Evolutionary conservation across 2,113 vertebrate genomes (phyloP).

Genomic region (Clinocottus analis): DNA sequence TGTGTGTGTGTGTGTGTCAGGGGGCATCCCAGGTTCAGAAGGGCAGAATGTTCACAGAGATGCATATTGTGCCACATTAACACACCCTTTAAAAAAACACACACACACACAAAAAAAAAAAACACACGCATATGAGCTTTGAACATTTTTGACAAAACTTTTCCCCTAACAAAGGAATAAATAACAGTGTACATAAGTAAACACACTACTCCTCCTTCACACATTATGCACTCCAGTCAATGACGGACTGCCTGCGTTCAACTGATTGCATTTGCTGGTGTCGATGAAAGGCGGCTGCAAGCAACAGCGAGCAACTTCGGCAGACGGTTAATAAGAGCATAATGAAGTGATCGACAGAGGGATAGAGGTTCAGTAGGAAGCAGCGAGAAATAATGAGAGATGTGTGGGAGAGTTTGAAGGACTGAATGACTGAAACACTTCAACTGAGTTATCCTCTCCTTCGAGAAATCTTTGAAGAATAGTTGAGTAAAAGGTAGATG

Average conservation of each 20-base stretch:
- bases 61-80: slow-evolving; percentile 46
- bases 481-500: slow-evolving; percentile 4
- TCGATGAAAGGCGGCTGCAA: slow-evolving; percentile 25
- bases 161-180: slow-evolving; percentile 42
- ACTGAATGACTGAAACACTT: background rate
- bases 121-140: slow-evolving; percentile 48
- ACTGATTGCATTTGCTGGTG: slow-evolving; percentile 9
- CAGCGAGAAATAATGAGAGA: background rate
- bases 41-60: slow-evolving; percentile 84
- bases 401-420: slow-evolving; percentile 1
- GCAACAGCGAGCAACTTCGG: background rate
- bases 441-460: slow-evolving; percentile 2
- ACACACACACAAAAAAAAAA: slow-evolving; percentile 36
- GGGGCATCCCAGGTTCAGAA: slow-evolving; percentile 83
- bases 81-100: slow-evolving; percentile 55
- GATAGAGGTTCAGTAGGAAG: background rate
- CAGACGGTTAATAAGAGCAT: background rate
- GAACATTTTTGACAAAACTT: slow-evolving; percentile 42
- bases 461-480: background rate
- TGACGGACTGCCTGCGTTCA: slow-evolving; percentile 2
- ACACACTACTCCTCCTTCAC: slow-evolving; percentile 26
- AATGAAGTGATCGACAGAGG: slow-evolving; percentile 24
- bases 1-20: slow-evolving; percentile 66
- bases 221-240: slow-evolving; percentile 17
- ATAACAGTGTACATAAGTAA: slow-evolving; percentile 43